Evolutionary conservation across 2,797 vertebrate genomes (phyloP), one percentile per base, ranked within the genome.

Genomic region (Lophius americanus): DNA sequence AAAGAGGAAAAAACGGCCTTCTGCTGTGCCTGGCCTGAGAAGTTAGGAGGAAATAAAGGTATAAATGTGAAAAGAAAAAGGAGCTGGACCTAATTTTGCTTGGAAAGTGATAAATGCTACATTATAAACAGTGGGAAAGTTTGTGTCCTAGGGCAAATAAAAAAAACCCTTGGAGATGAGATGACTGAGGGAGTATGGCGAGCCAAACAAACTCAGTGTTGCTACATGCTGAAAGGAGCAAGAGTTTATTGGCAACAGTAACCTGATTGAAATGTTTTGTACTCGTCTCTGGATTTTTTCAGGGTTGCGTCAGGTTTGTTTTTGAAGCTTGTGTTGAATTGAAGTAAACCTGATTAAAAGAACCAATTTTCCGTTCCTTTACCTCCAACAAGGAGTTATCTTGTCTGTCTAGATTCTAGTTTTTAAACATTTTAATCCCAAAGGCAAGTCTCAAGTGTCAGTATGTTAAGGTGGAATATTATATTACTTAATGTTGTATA

Each of bases 111-210:
- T 74, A 73, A 74, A 64, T 54, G 14, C 53, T 9, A 42, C 56
- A 74, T 74, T 90, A 78, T 85, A 85, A 84, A 89, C 79, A 87
- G 85, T 73, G 74, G 78, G 77, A 78, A 88, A 60, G 83, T 77
- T 82, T 79, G 66, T 79, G 84, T 88, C 69, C 75, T 63, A 73
- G 83, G 76, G 81, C 64, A 61, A 80, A 60, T 68, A 54, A 78
- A 78, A 52, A 23, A 69, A 60, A 57, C 75, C 78, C 44, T 72
- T 49, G 46, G 69, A 50, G 63, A 64, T 51, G 38, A 56, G 47
- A 10, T 33, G 52, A 51, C 58, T 4, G 62, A 36, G 46, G 14
- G 61, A 50, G n/a, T 58, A 38, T 2, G 5, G 67, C 58, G 61
- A 55, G 51, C 58, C 62, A 74, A 83, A 73, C 42, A 76, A 63